Evolutionary conservation across 2,113 vertebrate genomes (phyloP).

Genomic region (Clarias macrocephalus): DNA sequence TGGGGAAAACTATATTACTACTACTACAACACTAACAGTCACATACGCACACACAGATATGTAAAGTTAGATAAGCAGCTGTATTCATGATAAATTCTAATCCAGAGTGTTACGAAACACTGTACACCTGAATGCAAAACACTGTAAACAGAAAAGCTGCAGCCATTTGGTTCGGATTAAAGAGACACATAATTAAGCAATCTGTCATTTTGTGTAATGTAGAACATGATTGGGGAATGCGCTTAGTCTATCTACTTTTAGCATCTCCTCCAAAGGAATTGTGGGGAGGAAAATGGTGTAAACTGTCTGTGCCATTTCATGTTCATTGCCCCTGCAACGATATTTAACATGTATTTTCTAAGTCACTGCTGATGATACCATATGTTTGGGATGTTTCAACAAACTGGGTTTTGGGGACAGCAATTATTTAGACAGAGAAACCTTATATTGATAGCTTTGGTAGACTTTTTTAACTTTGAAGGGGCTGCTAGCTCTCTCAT

Average conservation of each 20-base stretch:
- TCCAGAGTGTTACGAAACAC: neutral
- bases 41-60: neutral
- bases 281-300: neutral
- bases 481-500: neutral
- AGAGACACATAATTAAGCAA: neutral
- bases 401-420: neutral
- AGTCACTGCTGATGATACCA: neutral
- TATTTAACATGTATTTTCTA: neutral
- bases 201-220: neutral
- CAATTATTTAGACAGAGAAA: neutral
- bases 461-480: neutral
- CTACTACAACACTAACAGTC: neutral
- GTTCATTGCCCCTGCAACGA: neutral
- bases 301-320: neutral
- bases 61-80: neutral
- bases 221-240: neutral
- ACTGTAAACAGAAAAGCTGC: neutral
- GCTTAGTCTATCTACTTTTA: neutral
- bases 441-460: neutral
- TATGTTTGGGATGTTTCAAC: neutral
- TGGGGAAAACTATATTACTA: too few relatives aligned
- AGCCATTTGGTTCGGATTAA: neutral
- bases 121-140: neutral
- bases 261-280: neutral
- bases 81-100: neutral